Base-by-base conservation (phyloP, 1,140 invertebrate species). In the Brachionus paranguensis region DNA sequence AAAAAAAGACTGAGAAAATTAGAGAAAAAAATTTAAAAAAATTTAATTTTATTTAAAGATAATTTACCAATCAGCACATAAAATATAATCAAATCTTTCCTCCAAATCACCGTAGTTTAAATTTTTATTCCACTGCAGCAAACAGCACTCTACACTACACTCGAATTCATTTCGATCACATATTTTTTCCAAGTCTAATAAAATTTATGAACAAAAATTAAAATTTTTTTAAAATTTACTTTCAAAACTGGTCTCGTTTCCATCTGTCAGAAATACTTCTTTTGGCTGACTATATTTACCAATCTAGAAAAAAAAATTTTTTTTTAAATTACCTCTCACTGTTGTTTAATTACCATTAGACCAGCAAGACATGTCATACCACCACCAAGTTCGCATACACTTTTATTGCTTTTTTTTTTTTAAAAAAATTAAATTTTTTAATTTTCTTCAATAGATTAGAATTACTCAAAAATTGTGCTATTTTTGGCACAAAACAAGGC, bases 291-390 rank as follows among this genome's bases (percentile, higher is more conserved):
- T 86, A 33, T 84, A 85, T 7, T 87, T 85, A n/a, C 87, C 87
- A 74, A 89, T 78, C 89, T 89, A 45, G 41, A 65, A 2, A n/a
- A 14, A 37, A 50, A 79, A 79, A 17, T n/a, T 64, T 17, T 70
- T 29, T 50, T 53, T 41, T 8, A 64, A 50, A 24, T 37, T 17
- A 14, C 10, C 64, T 43, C 53, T 24, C 24, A 68, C 7, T 70
- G 53, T 60, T 55, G 93, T 86, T 93, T 93, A 84, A 93, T 93
- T 84, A 92, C 90, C 85, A 93, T 91, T 5, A 95, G 88, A 3
- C 93, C 94, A 4, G 93, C 93, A 43, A 95, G 88, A 85, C 93
- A 94, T 70, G 93, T 94, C 93, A 95, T 94, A 0, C 94, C 94
- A 3, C 93, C 94, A 4, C 94, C 94, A 27, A 95, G 87, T 88